Conservation (phyloP, 2,888 invertebrate species). For the Eutolmus rufibarbis region DNA sequence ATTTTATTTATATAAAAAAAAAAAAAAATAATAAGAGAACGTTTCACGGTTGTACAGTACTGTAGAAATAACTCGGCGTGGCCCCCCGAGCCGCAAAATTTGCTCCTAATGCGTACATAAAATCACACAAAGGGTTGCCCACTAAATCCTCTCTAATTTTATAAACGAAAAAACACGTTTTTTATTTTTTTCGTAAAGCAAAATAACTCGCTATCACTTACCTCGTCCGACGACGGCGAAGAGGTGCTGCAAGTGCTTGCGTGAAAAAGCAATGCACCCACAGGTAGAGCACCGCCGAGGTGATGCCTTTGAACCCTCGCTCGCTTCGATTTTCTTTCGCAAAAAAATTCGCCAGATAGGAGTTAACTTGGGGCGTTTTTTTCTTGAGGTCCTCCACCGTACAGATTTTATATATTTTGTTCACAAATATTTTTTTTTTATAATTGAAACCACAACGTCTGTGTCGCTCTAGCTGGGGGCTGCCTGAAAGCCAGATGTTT, state of each 20-base stretch:
- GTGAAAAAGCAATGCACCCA: constrained; percentile 30
- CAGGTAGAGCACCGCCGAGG: not conserved
- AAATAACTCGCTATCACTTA: constrained; percentile 19
- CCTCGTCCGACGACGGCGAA: constrained; percentile 22
- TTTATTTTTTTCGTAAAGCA: not conserved
- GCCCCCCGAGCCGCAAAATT: not conserved
- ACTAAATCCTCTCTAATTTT: constrained; percentile 17
- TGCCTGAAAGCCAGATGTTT: constrained; percentile 1
- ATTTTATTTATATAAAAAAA: not conserved
- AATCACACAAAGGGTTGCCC: constrained; percentile 9
- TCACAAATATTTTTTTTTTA: not conserved
- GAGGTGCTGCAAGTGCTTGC: constrained; percentile 22
- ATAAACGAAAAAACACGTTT: not conserved
- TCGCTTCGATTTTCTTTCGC: constrained; percentile 8
- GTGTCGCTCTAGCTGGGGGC: not conserved
- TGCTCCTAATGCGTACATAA: constrained; percentile 14
- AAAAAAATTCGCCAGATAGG: not conserved
- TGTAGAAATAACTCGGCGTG: constrained; percentile 2
- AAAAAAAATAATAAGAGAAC: not conserved
- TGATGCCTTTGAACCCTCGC: not conserved
- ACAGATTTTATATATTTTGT: not conserved
- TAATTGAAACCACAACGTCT: not conserved
- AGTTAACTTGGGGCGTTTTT: not conserved
- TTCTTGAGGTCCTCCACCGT: not conserved
- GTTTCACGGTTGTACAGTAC: not conserved